phyloP scores from a whole-genome alignment of 2,113 vertebrate genomes.

The Corythornis cristatus region DNA sequence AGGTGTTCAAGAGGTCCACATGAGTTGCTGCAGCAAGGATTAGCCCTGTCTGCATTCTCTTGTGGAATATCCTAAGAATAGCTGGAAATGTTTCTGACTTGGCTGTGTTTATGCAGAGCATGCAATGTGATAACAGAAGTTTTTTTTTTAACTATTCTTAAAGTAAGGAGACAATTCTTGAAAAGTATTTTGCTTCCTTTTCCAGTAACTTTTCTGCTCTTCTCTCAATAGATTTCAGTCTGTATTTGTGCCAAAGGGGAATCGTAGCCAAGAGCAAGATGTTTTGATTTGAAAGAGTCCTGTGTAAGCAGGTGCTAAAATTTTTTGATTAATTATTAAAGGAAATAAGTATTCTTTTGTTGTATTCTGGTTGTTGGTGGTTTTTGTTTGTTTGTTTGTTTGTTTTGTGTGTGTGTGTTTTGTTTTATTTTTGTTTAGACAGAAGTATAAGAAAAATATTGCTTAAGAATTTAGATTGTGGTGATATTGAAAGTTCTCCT shows the following conservation, averaged over 20 bases:
- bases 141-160: background rate
- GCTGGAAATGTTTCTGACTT: background rate
- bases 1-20: background rate
- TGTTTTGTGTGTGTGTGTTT: background rate
- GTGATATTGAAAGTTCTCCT: background rate
- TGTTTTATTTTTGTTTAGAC: background rate
- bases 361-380: background rate
- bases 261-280: background rate
- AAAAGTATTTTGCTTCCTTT: background rate
- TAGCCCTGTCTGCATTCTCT: background rate
- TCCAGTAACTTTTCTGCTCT: background rate
- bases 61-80: background rate
- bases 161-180: background rate
- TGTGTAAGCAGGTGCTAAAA: background rate
- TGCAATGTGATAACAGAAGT: background rate
- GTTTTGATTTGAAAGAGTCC: background rate
- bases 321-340: background rate
- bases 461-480: background rate
- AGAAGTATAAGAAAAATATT: background rate
- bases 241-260: background rate
- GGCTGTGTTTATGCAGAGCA: background rate
- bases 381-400: background rate
- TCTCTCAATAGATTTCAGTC: background rate
- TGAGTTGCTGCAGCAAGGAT: slow-evolving; percentile 17
- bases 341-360: background rate